Evolutionary conservation across 2,888 invertebrate genomes (phyloP), one percentile per base, ranked within the genome.

Genomic region (Palloptera scutellata): DNA sequence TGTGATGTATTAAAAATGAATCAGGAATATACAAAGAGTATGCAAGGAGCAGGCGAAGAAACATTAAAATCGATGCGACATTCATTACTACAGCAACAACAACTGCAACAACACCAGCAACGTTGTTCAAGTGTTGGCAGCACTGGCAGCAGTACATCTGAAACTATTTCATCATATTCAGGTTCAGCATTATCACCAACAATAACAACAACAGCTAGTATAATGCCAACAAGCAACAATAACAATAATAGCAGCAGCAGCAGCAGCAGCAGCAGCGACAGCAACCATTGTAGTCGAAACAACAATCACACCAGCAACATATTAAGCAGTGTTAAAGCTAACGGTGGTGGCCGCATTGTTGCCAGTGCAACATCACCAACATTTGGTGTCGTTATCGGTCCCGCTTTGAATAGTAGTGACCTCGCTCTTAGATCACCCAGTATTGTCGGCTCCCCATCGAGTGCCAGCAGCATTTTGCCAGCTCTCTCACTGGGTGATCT

Each of bases 61-160:
- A 20, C 64, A 55, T n/a, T 64, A 13, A 67, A 68, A 61, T 40
- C 64, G 11, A 11, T 64, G 51, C 64, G 52, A 1, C 63, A 59
- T 30, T 63, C 15, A 30, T 30, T 30, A 30, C 66, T 70, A 52
- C 68, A 66, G 41, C 70, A 62, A 42, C 52, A 41, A 48, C 71
- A 65, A 66, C 66, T 70, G 43, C 70, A 62, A 63, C 75, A 78
- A 55, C 75, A 75, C 54, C 76, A 79, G 54, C 79, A 78, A 62
- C 80, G 81, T 64, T 82, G 83, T 74, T 81, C 82, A 55, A 83
- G 82, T 75, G 81, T 81, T 66, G 81, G 83, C 75, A 83, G 81
- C 74, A 81, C 76, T 71, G 81, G 79, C 75, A 83, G 82, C 75
- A 82, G 81, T 76, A 80, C 80, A 74, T 83, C 82, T 72, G 83